Evolutionary conservation across 1,140 invertebrate genomes (phyloP).

Genomic region (Polypedilum vanderplanki): DNA sequence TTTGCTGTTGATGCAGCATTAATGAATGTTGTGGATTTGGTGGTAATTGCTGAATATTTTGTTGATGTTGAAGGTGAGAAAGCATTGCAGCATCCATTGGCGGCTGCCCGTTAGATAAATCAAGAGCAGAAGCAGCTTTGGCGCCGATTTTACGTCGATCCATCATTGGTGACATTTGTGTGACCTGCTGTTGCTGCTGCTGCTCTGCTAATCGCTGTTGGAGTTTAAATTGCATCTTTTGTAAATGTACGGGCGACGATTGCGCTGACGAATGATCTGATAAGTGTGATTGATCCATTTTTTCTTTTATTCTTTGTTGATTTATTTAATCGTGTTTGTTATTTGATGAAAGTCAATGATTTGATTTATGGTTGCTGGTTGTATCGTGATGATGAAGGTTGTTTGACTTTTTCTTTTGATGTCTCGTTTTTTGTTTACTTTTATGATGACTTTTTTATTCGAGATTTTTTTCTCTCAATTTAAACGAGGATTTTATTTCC

Average conservation of each 20-base stretch:
- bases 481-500: too few species aligned
- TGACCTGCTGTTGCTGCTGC: not conserved
- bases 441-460: too few species aligned
- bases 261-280: not conserved
- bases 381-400: too few species aligned
- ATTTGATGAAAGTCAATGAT: not conserved
- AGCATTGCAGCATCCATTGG: not conserved
- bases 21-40: slow-evolving; percentile 22
- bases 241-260: not conserved
- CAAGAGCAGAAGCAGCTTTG: not conserved
- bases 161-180: not conserved
- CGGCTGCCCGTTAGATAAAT: not conserved
- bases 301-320: not conserved
- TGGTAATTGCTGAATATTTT: not conserved
- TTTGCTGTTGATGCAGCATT: not conserved
- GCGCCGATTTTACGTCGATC: not conserved
- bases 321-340: not conserved
- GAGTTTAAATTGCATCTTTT: not conserved
- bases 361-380: not conserved
- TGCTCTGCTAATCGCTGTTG: not conserved
- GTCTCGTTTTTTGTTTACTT: too few species aligned
- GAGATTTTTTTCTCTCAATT: too few species aligned
- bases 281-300: not conserved
- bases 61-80: not conserved
- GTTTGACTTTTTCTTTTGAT: too few species aligned